Conservation (phyloP, 1,140 invertebrate species). For the Macrostomum lignano region DNA sequence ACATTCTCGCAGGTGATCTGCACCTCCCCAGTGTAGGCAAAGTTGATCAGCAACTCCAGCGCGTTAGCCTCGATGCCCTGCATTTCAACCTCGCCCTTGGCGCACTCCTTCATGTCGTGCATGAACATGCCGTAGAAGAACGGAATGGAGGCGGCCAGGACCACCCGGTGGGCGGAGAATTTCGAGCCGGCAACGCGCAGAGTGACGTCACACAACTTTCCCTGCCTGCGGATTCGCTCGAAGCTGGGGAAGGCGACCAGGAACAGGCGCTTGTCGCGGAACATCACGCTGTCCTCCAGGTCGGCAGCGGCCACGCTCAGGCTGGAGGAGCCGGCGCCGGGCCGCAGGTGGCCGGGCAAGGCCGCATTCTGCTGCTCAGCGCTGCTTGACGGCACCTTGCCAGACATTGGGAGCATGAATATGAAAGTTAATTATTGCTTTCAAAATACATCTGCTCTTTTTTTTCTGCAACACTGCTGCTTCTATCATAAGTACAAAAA, state of each 20-base stretch:
- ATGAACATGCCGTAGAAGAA: slow-evolving; percentile 75
- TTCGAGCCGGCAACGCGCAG: slow-evolving; percentile 47
- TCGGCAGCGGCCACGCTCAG: no score
- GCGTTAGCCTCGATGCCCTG: slow-evolving; percentile 52
- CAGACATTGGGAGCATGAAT: no score
- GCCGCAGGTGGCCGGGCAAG: no score
- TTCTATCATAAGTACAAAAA: no score
- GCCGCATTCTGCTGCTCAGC: no score
- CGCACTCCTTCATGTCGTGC: slow-evolving; percentile 55
- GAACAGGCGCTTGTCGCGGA: slow-evolving; percentile 3
- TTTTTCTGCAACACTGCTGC: no score
- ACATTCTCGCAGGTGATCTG: slow-evolving; percentile 49
- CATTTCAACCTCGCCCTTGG: slow-evolving; percentile 49
- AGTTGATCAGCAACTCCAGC: slow-evolving; percentile 51
- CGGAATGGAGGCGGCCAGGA: slow-evolving; percentile 54
- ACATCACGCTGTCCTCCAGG: slow-evolving; percentile 1
- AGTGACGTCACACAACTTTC: slow-evolving; percentile 57
- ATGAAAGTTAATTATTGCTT: no score
- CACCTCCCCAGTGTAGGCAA: slow-evolving; percentile 53
- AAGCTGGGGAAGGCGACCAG: slow-evolving; percentile 40
- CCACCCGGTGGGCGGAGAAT: slow-evolving; percentile 52
- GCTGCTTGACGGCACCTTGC: no score
- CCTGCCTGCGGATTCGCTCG: slow-evolving; percentile 48
- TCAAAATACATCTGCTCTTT: no score
- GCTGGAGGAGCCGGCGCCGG: no score